Percentiles rank a stretch among this genome's conserved stretches.
Evolutionary conservation across 2,113 vertebrate genomes (phyloP).

Genomic region (Mastomys natalensis): DNA sequence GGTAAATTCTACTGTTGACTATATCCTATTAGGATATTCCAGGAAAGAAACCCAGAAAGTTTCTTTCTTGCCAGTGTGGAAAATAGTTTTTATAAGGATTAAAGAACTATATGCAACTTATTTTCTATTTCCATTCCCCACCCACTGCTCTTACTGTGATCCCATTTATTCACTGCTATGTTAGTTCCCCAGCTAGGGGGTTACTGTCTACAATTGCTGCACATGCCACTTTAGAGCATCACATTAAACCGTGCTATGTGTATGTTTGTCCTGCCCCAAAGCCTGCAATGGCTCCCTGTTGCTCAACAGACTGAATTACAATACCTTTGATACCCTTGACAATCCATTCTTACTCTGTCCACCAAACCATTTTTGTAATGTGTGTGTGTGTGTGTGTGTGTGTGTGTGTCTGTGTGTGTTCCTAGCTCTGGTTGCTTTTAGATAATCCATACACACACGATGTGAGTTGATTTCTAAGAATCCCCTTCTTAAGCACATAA

Average conservation of each 20-base stretch:
- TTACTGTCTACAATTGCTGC: neutral
- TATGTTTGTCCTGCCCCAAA: constrained; percentile 19
- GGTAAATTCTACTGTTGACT: constrained; percentile 50
- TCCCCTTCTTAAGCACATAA: neutral
- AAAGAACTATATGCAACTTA: constrained; percentile 51
- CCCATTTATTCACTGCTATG: neutral
- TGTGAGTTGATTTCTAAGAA: neutral
- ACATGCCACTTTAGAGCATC: neutral
- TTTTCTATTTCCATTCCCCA: constrained; percentile 37
- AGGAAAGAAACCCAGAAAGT: neutral
- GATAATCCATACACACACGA: neutral
- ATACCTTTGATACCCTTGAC: neutral
- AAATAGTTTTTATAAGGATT: constrained; percentile 48
- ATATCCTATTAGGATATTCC: neutral
- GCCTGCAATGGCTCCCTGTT: neutral
- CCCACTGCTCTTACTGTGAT: neutral
- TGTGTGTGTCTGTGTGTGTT: neutral
- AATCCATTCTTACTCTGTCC: neutral
- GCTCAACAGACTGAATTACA: neutral
- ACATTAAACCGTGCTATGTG: neutral
- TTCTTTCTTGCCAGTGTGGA: constrained; percentile 8
- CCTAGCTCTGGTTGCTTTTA: neutral
- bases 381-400: no score
- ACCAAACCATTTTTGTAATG: neutral
- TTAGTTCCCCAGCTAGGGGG: neutral